phyloP scores from a whole-genome alignment of 1,140 invertebrate species.

The Drosophila pseudoobscura region DNA sequence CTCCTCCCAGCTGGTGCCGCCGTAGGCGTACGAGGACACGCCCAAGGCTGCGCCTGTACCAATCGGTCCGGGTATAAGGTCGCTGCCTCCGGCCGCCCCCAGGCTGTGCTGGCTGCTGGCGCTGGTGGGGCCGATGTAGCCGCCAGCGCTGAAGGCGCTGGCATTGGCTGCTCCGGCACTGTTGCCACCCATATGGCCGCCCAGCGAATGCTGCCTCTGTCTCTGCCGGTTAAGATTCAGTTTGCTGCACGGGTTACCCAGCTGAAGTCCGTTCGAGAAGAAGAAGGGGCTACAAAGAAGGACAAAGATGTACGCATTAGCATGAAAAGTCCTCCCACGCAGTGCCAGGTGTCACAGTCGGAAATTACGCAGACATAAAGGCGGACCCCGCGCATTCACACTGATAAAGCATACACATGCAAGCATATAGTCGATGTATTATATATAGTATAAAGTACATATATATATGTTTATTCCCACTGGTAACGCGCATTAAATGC shows the following conservation, averaged over 20 bases:
- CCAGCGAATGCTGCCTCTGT: slow-evolving; percentile 45
- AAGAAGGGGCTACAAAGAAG: slow-evolving; percentile 26
- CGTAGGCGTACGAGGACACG: slow-evolving; percentile 64
- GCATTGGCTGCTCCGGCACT: slow-evolving; percentile 63
- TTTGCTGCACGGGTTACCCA: slow-evolving; percentile 68
- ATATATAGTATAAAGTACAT: slow-evolving; percentile 11
- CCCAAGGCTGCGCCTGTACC: slow-evolving; percentile 55
- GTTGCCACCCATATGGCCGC: slow-evolving; percentile 65
- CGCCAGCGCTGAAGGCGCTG: slow-evolving; percentile 74
- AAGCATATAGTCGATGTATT: neutral
- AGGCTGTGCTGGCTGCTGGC: slow-evolving; percentile 41
- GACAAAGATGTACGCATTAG: neutral
- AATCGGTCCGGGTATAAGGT: slow-evolving; percentile 71
- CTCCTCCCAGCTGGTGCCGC: slow-evolving; percentile 88
- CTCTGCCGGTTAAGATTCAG: slow-evolving; percentile 58
- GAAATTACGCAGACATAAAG: too few relatives aligned
- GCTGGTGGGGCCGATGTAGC: slow-evolving; percentile 72
- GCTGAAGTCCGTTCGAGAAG: slow-evolving; percentile 33
- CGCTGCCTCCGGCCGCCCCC: slow-evolving; percentile 60
- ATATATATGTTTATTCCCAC: neutral
- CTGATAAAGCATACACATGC: neutral
- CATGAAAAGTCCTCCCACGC: too few relatives aligned
- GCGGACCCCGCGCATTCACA: too few relatives aligned
- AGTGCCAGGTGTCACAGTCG: too few relatives aligned
- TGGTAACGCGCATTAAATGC: slow-evolving; percentile 12